Evolutionary conservation across 1,140 invertebrate species (phyloP).

Genomic region (Leguminivora glycinivorella): DNA sequence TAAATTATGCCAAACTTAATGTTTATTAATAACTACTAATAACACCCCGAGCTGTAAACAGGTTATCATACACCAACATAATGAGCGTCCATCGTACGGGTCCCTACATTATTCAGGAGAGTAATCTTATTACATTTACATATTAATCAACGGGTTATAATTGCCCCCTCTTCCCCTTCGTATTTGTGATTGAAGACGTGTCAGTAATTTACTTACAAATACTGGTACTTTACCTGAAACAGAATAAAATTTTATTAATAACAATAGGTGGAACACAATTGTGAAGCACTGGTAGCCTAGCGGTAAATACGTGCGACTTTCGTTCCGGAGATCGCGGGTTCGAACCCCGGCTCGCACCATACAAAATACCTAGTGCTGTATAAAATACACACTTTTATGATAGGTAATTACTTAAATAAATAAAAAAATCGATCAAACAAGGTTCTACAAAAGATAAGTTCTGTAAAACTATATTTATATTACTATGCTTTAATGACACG

Average conservation of each 20-base stretch:
- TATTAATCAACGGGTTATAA: constrained; percentile 98
- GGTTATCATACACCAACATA: constrained; percentile 50
- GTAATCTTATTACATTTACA: constrained; percentile 98
- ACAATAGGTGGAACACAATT: not conserved
- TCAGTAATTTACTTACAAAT: constrained; percentile 38
- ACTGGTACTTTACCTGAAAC: constrained; percentile 33
- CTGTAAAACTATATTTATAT: not conserved
- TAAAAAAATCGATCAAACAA: not conserved
- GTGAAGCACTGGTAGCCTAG: too few relatives aligned
- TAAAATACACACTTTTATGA: too few relatives aligned
- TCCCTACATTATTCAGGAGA: constrained; percentile 77
- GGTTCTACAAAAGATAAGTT: not conserved
- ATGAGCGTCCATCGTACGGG: constrained; percentile 68
- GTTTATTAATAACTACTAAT: constrained; percentile 9
- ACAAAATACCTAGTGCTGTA: too few relatives aligned
- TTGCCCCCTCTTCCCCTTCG: constrained; percentile 83
- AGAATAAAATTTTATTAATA: constrained; percentile 31
- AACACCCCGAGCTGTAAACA: not conserved
- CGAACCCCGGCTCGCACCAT: too few relatives aligned
- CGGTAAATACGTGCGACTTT: too few relatives aligned
- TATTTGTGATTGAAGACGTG: constrained; percentile 69
- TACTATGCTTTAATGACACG: not conserved
- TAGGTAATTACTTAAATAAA: too few relatives aligned
- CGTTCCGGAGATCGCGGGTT: too few relatives aligned
- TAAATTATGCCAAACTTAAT: not conserved